A percentile compares a stretch with the other conserved stretches of the same genome.
Evolutionary conservation across 2,113 vertebrate species (phyloP).

Genomic region (Toxotes jaculatrix): DNA sequence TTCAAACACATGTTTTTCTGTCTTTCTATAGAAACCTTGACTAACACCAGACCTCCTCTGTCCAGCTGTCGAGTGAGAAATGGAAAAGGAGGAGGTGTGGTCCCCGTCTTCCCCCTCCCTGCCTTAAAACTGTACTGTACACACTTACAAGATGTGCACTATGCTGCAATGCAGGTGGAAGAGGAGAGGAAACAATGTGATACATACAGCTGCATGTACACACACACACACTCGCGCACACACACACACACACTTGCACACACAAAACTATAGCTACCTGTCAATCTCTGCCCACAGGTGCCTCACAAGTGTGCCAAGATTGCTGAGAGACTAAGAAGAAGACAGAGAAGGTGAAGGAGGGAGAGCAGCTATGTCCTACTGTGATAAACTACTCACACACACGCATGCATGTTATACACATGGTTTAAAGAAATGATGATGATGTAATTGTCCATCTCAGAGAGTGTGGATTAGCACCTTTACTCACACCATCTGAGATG

Average conservation of each 20-base stretch:
- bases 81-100: not conserved
- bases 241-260: constrained; percentile 2
- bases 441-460: not conserved
- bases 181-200: constrained; percentile 17
- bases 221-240: no score
- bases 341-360: constrained; percentile 39
- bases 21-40: not conserved
- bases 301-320: constrained; percentile 46
- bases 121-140: constrained; percentile 32
- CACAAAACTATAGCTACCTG: constrained; percentile 38
- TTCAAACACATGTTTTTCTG: not conserved
- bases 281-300: constrained; percentile 56
- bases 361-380: constrained; percentile 32
- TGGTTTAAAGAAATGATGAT: not conserved
- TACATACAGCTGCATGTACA: not conserved
- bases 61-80: not conserved
- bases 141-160: constrained; percentile 25
- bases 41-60: not conserved
- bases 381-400: constrained; percentile 37
- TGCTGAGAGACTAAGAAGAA: constrained; percentile 39
- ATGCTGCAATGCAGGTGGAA: constrained; percentile 67
- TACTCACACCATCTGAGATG: not conserved
- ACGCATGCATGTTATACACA: not conserved
- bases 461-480: not conserved
- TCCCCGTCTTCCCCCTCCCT: not conserved